Base-by-base conservation (phyloP, 1,140 invertebrate genomes). In the Cherax destructor region DNA sequence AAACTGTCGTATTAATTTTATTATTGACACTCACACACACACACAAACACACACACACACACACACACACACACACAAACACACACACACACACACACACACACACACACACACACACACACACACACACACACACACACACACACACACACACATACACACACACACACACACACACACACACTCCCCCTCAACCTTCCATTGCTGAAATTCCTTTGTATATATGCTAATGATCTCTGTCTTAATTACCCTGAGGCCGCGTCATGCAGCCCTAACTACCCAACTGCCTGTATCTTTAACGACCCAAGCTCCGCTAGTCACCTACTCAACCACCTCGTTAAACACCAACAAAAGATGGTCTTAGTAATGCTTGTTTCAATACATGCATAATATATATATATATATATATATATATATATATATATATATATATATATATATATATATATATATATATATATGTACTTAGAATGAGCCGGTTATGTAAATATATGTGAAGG, bases 331-430 rank as follows among this genome's bases (percentile, higher is more conserved):
- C 52, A 56, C 52, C 52, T 56, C 52, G 52, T 56, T 9, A 56
- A 6, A 56, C 52, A n/a, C n/a, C n/a, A n/a, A n/a, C n/a, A n/a
- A n/a, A n/a, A n/a, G n/a, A n/a, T n/a, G n/a, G n/a, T n/a, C n/a
- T n/a, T n/a, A n/a, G n/a, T n/a, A n/a, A n/a, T n/a, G n/a, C n/a
- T n/a, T n/a, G n/a, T n/a, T n/a, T n/a, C n/a, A n/a, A n/a, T n/a
- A n/a, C n/a, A n/a, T n/a, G n/a, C n/a, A n/a, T n/a, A n/a, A n/a
- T 78, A 78, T 78, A 78, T 78, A 78, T 78, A 78, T 78, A 78
- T 78, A 78, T 78, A 78, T 78, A 78, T 78, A 78, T 78, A 78
- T 78, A 78, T 78, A 78, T 78, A 78, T 78, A 78, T 78, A 78
- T 78, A 78, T 78, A 78, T 78, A 30, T 78, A 78, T 41, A 78